A percentile compares a stretch with the other conserved stretches of the same genome.
phyloP scores from a whole-genome alignment of 1,140 invertebrate genomes.

The Psix sp. region DNA sequence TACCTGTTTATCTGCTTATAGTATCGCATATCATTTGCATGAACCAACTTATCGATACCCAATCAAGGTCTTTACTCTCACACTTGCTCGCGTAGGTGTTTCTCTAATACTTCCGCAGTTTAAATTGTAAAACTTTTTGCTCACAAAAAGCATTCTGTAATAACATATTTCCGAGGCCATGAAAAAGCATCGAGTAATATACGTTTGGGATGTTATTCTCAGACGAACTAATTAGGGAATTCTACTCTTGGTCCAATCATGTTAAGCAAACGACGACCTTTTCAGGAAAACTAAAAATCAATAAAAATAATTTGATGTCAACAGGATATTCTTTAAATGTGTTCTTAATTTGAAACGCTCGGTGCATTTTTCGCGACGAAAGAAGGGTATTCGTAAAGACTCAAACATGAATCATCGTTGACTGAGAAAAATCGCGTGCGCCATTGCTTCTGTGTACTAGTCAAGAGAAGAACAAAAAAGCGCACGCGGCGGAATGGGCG shows the following conservation, averaged over 20 bases:
- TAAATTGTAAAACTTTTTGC: no score
- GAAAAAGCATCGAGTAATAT: no score
- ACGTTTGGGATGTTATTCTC: no score
- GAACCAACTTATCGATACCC: conserved; percentile 36
- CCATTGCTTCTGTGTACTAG: conserved; percentile 37
- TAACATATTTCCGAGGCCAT: no score
- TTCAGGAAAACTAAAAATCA: conserved; percentile 1
- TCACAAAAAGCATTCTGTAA: no score
- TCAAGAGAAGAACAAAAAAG: conserved; percentile 25
- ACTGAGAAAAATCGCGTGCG: conserved; percentile 33
- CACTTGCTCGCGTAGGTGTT: conserved; percentile 13
- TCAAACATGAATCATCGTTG: conserved; percentile 34
- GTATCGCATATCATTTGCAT: conserved; percentile 50
- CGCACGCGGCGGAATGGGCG: conserved; percentile 22
- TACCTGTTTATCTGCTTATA: conserved; percentile 48
- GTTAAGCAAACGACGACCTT: not conserved
- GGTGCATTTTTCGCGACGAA: conserved; percentile 28
- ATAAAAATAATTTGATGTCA: conserved; percentile 15
- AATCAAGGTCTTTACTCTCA: not conserved
- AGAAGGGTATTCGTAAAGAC: conserved; percentile 21
- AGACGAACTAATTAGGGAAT: no score
- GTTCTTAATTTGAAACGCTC: conserved; percentile 43
- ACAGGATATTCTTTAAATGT: conserved; percentile 20
- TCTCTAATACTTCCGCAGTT: conserved; percentile 35
- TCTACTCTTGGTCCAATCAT: no score